Evolutionary conservation across 2,797 vertebrate genomes (phyloP).

Genomic region (Notolepis coatsorum): DNA sequence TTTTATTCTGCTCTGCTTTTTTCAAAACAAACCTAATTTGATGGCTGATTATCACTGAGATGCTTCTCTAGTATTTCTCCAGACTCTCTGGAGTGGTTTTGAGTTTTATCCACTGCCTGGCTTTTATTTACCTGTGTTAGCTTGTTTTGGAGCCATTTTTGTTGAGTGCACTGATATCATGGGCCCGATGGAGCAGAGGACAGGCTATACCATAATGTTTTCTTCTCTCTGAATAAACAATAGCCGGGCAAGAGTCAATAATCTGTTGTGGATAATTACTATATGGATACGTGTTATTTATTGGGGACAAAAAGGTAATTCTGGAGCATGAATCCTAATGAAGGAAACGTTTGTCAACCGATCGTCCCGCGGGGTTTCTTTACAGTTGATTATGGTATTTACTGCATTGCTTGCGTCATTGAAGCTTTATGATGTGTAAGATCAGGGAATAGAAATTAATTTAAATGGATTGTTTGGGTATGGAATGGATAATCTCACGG

Average conservation of each 20-base stretch:
- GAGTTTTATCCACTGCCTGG: slow-evolving; percentile 19
- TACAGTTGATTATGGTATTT: slow-evolving; percentile 42
- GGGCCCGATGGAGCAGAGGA: slow-evolving; percentile 41
- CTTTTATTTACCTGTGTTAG: slow-evolving; percentile 42
- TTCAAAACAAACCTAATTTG: slow-evolving; percentile 3
- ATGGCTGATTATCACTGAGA: slow-evolving; percentile 33
- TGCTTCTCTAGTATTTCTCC: slow-evolving; percentile 47
- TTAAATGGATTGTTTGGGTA: slow-evolving; percentile 7
- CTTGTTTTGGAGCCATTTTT: slow-evolving; percentile 53
- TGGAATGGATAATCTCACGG: no score
- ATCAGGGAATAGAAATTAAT: neutral
- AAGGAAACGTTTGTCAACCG: slow-evolving; percentile 59
- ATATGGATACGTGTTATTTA: slow-evolving; percentile 56
- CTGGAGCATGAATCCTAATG: slow-evolving; percentile 52
- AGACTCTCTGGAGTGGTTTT: slow-evolving; percentile 55
- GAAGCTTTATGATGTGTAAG: slow-evolving; percentile 18
- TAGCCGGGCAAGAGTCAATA: slow-evolving; percentile 46
- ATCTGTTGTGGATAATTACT: slow-evolving; percentile 49
- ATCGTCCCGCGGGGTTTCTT: slow-evolving; percentile 36
- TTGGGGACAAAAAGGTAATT: slow-evolving; percentile 32
- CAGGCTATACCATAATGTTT: no score
- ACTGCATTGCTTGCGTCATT: slow-evolving; percentile 12
- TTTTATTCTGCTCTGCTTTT: neutral
- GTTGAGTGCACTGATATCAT: slow-evolving; percentile 48
- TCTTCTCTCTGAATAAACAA: slow-evolving; percentile 32